Conservation (phyloP, 2,113 vertebrate genomes). For the Chlamydotis undulata region DNA sequence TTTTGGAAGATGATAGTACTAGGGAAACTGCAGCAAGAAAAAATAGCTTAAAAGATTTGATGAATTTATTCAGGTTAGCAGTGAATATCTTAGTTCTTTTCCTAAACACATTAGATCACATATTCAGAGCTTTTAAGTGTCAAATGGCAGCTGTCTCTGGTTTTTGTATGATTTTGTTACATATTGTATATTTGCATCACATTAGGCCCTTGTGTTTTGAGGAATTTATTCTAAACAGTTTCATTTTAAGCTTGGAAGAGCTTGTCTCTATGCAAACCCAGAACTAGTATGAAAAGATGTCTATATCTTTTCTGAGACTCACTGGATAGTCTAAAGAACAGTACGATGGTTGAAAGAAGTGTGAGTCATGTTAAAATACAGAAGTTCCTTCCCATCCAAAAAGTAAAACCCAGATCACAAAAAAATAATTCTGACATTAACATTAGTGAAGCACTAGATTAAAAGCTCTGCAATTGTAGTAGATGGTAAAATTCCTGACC, state of each 20-base stretch:
- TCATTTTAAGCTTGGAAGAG: neutral
- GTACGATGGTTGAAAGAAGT: neutral
- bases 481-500: neutral
- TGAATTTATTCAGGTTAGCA: neutral
- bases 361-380: accelerated
- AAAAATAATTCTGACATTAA: neutral
- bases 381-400: neutral
- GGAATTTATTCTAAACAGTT: neutral
- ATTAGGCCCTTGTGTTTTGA: neutral
- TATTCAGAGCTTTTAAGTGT: neutral
- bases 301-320: neutral
- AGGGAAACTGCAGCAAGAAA: neutral
- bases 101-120: neutral
- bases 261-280: neutral
- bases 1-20: neutral
- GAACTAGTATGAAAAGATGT: neutral
- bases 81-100: neutral
- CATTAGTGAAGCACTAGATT: neutral
- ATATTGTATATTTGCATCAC: neutral
- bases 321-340: neutral
- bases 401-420: neutral
- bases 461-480: neutral
- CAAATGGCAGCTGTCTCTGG: neutral
- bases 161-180: neutral
- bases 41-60: neutral